Percentiles rank a stretch among this genome's conserved stretches.
phyloP scores from a whole-genome alignment of 2,888 invertebrate species.

The Aspidapion aeneum region DNA sequence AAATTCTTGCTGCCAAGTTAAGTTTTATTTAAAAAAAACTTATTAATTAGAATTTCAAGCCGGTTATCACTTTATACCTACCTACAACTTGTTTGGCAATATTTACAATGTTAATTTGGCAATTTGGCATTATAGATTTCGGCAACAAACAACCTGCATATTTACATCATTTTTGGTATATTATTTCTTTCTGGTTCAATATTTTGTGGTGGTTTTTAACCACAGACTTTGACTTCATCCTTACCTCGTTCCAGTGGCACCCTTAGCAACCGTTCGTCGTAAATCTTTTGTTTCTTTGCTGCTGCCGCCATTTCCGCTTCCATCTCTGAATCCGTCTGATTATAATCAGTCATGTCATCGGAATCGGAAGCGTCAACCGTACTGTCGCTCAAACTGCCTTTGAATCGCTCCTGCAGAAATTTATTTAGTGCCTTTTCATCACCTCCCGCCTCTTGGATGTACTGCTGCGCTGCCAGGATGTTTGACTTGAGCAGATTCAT shows the following conservation, averaged over 20 bases:
- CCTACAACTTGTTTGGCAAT: too few relatives aligned
- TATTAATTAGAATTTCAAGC: too few relatives aligned
- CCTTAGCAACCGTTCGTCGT: constrained; percentile 58
- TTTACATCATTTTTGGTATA: too few relatives aligned
- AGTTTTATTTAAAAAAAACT: too few relatives aligned
- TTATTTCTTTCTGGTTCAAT: too few relatives aligned
- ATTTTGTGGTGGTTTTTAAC: too few relatives aligned
- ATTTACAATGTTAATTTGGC: too few relatives aligned
- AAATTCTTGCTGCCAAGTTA: too few relatives aligned
- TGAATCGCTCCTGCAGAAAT: constrained; percentile 54
- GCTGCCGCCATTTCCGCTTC: constrained; percentile 42
- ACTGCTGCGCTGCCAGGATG: constrained; percentile 67
- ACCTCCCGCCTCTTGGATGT: constrained; percentile 47
- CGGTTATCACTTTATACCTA: too few relatives aligned
- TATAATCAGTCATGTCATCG: constrained; percentile 57
- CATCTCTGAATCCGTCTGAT: constrained; percentile 56
- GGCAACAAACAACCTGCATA: too few relatives aligned
- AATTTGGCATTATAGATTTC: too few relatives aligned
- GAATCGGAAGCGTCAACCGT: constrained; percentile 58
- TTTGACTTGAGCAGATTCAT: constrained; percentile 56
- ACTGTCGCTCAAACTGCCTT: constrained; percentile 54
- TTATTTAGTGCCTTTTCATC: constrained; percentile 50
- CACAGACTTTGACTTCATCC: too few relatives aligned
- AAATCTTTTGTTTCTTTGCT: constrained; percentile 48
- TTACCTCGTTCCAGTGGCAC: constrained; percentile 60